Conservation (phyloP, 2,797 vertebrate species). For the Epinephelus awoara region DNA sequence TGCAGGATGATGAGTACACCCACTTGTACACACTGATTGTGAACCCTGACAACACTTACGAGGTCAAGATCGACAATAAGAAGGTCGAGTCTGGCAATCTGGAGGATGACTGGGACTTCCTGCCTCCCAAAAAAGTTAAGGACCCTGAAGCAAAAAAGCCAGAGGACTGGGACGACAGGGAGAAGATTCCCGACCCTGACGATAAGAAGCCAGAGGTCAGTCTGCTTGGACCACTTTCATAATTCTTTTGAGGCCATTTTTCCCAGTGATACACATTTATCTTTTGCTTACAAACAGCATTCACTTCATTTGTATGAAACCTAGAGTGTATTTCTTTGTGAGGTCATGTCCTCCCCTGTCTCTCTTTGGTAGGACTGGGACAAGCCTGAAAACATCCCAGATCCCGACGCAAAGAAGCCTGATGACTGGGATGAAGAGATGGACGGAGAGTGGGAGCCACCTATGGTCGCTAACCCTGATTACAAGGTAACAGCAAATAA, state of each 20-base stretch:
- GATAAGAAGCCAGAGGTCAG: conserved; percentile 90
- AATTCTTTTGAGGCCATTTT: neutral
- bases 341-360: conserved; percentile 3
- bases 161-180: conserved; percentile 90
- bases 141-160: conserved; percentile 89
- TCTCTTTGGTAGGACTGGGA: conserved; percentile 87
- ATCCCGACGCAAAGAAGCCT: conserved; percentile 90
- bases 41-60: conserved; percentile 89
- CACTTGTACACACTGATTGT: conserved; percentile 91
- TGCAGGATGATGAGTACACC: conserved; percentile 90
- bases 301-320: neutral
- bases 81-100: conserved; percentile 87
- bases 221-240: neutral
- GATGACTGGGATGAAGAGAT: conserved; percentile 91
- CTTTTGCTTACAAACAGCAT: neutral
- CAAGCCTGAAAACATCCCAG: conserved; percentile 89
- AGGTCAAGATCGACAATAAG: conserved; percentile 92
- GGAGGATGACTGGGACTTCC: conserved; percentile 91
- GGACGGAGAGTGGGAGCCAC: conserved; percentile 92
- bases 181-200: conserved; percentile 88
- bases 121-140: conserved; percentile 89
- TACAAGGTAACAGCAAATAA: conserved; percentile 83
- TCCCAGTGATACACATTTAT: neutral
- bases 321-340: neutral
- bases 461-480: conserved; percentile 89